Evolutionary conservation across 2,888 invertebrate species (phyloP).

Genomic region (Noctua comes): DNA sequence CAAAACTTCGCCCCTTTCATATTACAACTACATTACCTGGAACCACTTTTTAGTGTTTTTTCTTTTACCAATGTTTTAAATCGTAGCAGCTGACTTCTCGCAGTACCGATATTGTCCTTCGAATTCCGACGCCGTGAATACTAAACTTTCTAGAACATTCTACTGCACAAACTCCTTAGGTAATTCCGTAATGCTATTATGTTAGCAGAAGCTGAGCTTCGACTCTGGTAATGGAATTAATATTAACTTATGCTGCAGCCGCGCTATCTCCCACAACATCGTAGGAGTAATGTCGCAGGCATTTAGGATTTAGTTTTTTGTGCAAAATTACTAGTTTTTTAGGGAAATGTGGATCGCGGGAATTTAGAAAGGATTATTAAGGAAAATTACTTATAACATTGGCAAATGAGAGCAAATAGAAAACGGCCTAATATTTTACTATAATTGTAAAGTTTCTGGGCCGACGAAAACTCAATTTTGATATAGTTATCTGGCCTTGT

Average conservation of each 20-base stretch:
- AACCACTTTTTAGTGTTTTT: not conserved
- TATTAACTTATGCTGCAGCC: slow-evolving; percentile 29
- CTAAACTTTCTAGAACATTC: not conserved
- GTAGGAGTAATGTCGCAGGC: not conserved
- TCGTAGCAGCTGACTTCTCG: too few species aligned
- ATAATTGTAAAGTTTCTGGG: not conserved
- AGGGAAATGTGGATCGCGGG: not conserved
- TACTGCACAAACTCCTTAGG: not conserved
- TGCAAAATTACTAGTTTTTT: not conserved
- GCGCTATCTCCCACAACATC: not conserved
- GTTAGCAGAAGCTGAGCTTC: slow-evolving; percentile 32
- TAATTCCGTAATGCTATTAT: slow-evolving; percentile 49
- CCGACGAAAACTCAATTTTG: not conserved
- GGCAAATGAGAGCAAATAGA: not conserved
- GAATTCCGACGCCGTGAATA: not conserved
- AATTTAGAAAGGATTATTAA: not conserved
- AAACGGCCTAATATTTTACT: not conserved
- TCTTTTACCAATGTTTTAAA: not conserved
- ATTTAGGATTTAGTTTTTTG: not conserved
- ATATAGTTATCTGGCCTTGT: too few species aligned
- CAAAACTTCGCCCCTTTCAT: not conserved
- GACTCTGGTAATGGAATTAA: slow-evolving; percentile 38
- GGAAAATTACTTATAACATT: not conserved
- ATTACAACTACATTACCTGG: not conserved
- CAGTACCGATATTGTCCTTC: not conserved